These are phyloP conservation scores for Vanessa tameamea DNA, from an alignment of 1,140 invertebrate species.

Conservation along the genomic window DNA sequence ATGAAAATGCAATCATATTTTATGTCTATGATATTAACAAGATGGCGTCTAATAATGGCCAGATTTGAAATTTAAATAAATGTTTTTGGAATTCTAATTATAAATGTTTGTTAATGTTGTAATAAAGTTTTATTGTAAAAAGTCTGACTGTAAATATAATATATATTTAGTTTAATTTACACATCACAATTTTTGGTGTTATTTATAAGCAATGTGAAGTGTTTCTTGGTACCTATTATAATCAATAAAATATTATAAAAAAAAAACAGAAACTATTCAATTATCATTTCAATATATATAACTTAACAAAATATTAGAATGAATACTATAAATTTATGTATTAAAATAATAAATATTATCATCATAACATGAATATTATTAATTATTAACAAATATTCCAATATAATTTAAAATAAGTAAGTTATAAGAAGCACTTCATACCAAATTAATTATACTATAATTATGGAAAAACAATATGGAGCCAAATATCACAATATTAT, in stretches of 20 bases:
- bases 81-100: conserved; percentile 20
- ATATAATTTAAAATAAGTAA: not conserved
- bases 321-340: not conserved
- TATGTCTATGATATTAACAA: conserved; percentile 4
- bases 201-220: conserved; percentile 43
- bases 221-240: conserved; percentile 35
- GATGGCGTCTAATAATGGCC: conserved; percentile 18
- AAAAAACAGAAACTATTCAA: not conserved
- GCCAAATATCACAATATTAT: conserved; percentile 73
- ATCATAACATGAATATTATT: not conserved
- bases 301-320: conserved; percentile 2
- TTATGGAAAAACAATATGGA: conserved; percentile 57
- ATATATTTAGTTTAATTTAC: conserved; percentile 16
- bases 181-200: conserved; percentile 39
- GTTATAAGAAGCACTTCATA: conserved; percentile 48
- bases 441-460: conserved; percentile 40
- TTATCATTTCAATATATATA: not conserved
- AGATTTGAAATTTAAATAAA: conserved; percentile 8
- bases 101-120: conserved; percentile 40
- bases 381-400: not conserved
- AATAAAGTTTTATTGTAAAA: conserved; percentile 62
- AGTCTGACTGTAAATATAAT: conserved; percentile 71
- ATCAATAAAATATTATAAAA: not conserved
- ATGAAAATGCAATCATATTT: not conserved
- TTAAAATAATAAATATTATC: not conserved